phyloP scores from a whole-genome alignment of 2,113 vertebrate species.

The Tichodroma muraria region DNA sequence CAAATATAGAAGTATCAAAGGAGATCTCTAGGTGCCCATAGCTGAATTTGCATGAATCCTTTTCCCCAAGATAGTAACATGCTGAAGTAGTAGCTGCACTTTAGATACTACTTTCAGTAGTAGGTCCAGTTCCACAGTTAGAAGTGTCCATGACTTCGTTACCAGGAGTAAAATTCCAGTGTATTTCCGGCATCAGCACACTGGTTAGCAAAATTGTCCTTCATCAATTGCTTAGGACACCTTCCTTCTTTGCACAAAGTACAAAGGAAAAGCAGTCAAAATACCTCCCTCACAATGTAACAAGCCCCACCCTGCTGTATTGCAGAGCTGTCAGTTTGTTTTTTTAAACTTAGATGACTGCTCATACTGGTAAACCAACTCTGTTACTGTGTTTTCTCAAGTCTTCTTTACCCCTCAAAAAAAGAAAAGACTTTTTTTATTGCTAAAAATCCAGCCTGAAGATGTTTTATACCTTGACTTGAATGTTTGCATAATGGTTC shows the following conservation, averaged over 20 bases:
- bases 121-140: neutral
- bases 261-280: neutral
- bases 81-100: neutral
- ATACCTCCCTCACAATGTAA: neutral
- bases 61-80: neutral
- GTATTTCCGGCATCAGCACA: neutral
- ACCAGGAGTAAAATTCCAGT: neutral
- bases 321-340: neutral
- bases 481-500: neutral
- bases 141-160: fast-evolving
- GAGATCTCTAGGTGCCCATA: neutral
- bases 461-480: neutral
- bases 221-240: neutral
- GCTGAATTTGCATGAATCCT: neutral
- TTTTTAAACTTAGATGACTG: neutral
- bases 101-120: neutral
- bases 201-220: neutral
- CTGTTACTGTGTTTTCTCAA: neutral
- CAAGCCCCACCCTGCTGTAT: neutral
- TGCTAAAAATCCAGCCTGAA: neutral
- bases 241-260: neutral
- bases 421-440: neutral
- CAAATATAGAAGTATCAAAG: neutral
- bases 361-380: neutral
- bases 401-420: fast-evolving